phyloP scores from a whole-genome alignment of 1,140 invertebrate genomes.

The Plectus sambesii region DNA sequence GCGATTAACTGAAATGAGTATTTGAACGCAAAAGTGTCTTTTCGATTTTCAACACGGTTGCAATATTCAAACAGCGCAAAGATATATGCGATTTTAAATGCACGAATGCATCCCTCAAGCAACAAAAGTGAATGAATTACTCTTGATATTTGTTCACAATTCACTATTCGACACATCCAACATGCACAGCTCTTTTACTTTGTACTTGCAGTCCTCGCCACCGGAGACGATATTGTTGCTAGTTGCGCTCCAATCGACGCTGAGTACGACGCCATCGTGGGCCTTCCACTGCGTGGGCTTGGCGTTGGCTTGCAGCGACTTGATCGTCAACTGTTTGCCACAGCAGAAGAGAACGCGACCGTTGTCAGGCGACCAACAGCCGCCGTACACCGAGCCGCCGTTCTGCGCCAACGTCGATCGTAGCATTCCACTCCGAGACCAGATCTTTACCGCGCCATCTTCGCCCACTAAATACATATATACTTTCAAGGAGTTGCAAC shows the following conservation, averaged over 20 bases:
- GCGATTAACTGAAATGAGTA: too few species aligned
- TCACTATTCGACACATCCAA: too few species aligned
- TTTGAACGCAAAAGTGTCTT: too few species aligned
- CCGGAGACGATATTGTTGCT: slow-evolving; percentile 80
- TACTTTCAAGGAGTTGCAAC: too few species aligned
- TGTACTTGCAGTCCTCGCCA: slow-evolving; percentile 86
- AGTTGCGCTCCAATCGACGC: slow-evolving; percentile 73
- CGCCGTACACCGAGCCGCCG: slow-evolving; percentile 62
- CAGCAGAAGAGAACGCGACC: slow-evolving; percentile 70
- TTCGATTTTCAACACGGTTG: too few species aligned
- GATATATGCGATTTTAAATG: too few species aligned
- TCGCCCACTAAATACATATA: slow-evolving; percentile 63
- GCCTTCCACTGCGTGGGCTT: slow-evolving; percentile 81
- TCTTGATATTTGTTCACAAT: too few species aligned
- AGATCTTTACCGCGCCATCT: slow-evolving; percentile 89
- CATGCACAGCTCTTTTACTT: slow-evolving; percentile 53
- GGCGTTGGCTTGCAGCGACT: slow-evolving; percentile 73
- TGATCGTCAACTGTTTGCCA: slow-evolving; percentile 70
- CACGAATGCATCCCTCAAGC: too few species aligned
- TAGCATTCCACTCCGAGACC: slow-evolving; percentile 88
- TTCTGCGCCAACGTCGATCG: slow-evolving; percentile 74
- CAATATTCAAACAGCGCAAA: too few species aligned
- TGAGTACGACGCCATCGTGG: slow-evolving; percentile 79
- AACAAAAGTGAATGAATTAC: too few species aligned
- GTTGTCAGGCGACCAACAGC: slow-evolving; percentile 75